Base-by-base conservation (phyloP, 1,140 invertebrate genomes). In the Megathymus violae region DNA sequence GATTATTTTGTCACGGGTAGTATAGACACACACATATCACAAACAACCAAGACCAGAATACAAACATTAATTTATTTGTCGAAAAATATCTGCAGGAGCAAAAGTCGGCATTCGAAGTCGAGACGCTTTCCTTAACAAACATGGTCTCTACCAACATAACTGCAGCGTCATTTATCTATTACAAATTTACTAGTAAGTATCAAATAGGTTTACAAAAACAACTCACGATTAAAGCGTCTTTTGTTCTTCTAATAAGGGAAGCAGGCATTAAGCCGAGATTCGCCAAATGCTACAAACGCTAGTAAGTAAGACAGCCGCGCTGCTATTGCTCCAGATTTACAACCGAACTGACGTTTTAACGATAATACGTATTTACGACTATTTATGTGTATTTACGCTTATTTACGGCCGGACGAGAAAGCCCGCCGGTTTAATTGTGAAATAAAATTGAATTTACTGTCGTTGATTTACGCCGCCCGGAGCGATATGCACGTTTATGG, bases 391-490 rank as follows among this genome's bases (percentile, higher is more conserved):
- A 86, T 88, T 88, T 85, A 85, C 75, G 74, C 68, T 72, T 83
- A 83, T 88, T 85, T 85, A 85, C 71, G 82, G 76, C 69, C 74
- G 82, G 66, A 36, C 83, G 79, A 78, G 86, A 88, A 90, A 88
- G 86, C 81, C 71, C 74, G 81, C 72, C 78, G 77, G 82, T 88
- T 91, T 90, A 88, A 90, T 91, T 90, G 89, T 86, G 84, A 80
- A 87, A 91, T 91, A 89, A 91, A 91, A 89, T 86, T 80, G 80
- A 91, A 91, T 91, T 91, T 91, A 91, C 81, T 76, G 70, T 75
- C 74, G 61, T 72, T 81, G 85, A 88, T 83, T 85, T 85, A 88
- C 62, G 64, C 7, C 54, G 65, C 50, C 51, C 66, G 64, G 34
- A 44, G 54, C 74, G 80, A 76, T 80, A 73, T 69, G 69, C 63